Percentiles rank a stretch among this genome's conserved stretches.
Conservation (phyloP, 92 coral and sea anemone genomes). For the Phymanthus crucifer region DNA sequence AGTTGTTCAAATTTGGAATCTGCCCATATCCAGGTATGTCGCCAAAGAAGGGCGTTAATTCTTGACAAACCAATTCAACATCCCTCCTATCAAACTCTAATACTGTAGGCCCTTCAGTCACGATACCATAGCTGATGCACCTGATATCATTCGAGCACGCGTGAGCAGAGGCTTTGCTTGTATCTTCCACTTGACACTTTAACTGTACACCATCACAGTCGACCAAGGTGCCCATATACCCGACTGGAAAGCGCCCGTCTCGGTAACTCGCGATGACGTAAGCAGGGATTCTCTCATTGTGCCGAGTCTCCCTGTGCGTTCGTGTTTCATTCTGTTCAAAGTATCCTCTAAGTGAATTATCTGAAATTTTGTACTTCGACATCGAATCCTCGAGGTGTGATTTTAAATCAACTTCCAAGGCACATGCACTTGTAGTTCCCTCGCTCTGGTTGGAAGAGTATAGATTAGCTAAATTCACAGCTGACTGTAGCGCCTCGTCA, state of each 20-base stretch:
- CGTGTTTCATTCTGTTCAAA: constrained; percentile 38
- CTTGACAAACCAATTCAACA: constrained; percentile 13
- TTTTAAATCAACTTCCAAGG: not conserved
- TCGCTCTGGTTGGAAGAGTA: too few species aligned
- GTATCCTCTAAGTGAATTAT: constrained; percentile 47
- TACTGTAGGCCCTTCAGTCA: constrained; percentile 19
- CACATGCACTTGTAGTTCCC: too few species aligned
- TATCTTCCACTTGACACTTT: constrained; percentile 64
- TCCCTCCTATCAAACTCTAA: constrained; percentile 66
- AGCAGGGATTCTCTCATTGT: constrained; percentile 39
- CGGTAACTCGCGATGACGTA: constrained; percentile 65
- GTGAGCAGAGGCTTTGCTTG: constrained; percentile 59
- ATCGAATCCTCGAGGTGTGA: constrained; percentile 57
- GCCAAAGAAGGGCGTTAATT: constrained; percentile 21
- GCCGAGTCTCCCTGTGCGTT: constrained; percentile 34
- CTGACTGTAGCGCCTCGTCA: constrained; percentile 45
- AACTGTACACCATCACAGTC: constrained; percentile 27
- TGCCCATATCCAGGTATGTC: constrained; percentile 17
- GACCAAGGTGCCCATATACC: constrained; percentile 41
- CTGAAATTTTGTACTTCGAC: constrained; percentile 55
- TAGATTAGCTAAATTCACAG: constrained; percentile 12
- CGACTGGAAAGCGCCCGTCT: constrained; percentile 54
- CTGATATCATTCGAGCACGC: constrained; percentile 53
- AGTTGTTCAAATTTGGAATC: constrained; percentile 45
- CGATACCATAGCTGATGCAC: constrained; percentile 51